Evolutionary conservation across 2,888 invertebrate genomes (phyloP).

Genomic region (Bembecia ichneumoniformis): DNA sequence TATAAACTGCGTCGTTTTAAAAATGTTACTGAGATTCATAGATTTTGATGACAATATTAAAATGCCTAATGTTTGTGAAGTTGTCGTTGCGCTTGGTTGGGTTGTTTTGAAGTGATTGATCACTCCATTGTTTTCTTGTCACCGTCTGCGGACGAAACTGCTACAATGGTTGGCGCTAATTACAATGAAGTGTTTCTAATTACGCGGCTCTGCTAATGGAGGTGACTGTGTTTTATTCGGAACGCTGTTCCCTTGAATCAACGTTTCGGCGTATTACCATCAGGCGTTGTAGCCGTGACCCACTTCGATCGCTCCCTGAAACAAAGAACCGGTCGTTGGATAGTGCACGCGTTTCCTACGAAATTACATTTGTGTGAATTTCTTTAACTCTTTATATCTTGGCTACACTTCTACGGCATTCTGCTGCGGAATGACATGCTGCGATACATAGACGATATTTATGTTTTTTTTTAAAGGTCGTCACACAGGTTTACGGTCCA

Average conservation of each 20-base stretch:
- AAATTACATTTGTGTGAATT: too few relatives aligned
- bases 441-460: too few relatives aligned
- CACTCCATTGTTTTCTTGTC: constrained; percentile 4
- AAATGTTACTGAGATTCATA: background rate
- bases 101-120: constrained; percentile 7
- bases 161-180: constrained; percentile 16
- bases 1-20: background rate
- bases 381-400: too few relatives aligned
- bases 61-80: background rate
- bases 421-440: too few relatives aligned
- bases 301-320: constrained; percentile 12
- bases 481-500: too few relatives aligned
- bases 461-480: too few relatives aligned
- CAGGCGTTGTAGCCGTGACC: constrained; percentile 26
- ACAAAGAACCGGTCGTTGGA: constrained; percentile 2
- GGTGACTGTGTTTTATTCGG: constrained; percentile 14
- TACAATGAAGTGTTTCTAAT: constrained; percentile 19
- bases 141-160: constrained; percentile 5
- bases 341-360: constrained; percentile 7
- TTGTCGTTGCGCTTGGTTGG: background rate
- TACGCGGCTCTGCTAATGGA: constrained; percentile 16
- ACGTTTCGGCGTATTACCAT: constrained; percentile 25
- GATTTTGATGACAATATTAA: background rate
- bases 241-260: constrained; percentile 18
- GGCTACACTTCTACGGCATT: too few relatives aligned